Conservation (phyloP, 2,888 invertebrate species). For the Mimachlamys varia region DNA sequence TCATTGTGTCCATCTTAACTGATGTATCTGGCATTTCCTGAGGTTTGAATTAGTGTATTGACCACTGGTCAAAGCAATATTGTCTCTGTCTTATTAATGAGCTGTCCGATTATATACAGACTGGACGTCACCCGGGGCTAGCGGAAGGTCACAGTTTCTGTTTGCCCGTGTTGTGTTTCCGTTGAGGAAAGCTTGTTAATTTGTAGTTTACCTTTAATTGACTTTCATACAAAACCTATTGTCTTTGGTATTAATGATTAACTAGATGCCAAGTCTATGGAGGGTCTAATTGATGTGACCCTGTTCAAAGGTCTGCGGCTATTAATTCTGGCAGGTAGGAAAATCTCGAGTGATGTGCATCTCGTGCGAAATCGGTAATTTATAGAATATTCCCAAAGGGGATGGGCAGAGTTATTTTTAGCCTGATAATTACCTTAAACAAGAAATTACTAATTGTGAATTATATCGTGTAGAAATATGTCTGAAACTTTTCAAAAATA, state of each 20-base stretch:
- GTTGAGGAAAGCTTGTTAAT: not conserved
- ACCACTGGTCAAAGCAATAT: slow-evolving; percentile 33
- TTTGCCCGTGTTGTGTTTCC: not conserved
- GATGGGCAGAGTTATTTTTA: too few species aligned
- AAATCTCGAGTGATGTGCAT: too few species aligned
- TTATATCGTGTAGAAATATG: too few species aligned
- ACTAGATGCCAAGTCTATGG: not conserved
- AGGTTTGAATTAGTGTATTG: slow-evolving; percentile 27
- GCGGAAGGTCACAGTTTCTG: not conserved
- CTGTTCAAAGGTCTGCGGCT: not conserved
- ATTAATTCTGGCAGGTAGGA: not conserved
- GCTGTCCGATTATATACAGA: not conserved
- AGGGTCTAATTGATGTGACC: not conserved
- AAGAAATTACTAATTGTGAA: too few species aligned
- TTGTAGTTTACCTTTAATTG: not conserved
- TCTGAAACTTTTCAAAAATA: too few species aligned
- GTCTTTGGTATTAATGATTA: not conserved
- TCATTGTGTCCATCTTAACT: slow-evolving; percentile 34
- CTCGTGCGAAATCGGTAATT: too few species aligned
- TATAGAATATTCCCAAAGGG: too few species aligned
- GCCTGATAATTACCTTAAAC: too few species aligned
- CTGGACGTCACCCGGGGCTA: not conserved
- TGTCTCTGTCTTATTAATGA: slow-evolving; percentile 12
- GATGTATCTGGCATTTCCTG: slow-evolving; percentile 23
- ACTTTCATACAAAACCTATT: not conserved